Conservation (phyloP, 2,797 vertebrate genomes). For the Molossus alvarezi region DNA sequence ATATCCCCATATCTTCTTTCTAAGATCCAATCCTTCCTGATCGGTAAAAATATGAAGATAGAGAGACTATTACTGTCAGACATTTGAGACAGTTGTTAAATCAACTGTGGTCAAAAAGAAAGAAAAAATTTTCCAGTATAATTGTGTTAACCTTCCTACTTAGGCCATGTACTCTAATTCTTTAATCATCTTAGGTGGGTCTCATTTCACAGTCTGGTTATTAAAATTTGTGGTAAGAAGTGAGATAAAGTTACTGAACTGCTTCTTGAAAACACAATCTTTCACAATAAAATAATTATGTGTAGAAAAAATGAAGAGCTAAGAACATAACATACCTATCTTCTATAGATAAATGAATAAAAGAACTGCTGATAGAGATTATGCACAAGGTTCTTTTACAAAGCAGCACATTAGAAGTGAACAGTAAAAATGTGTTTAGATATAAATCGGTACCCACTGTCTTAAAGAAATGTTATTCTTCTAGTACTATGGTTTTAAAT, state of each 20-base stretch:
- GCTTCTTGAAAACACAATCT: slow-evolving; percentile 57
- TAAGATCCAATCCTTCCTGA: not conserved
- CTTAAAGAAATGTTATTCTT: slow-evolving; percentile 69
- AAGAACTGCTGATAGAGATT: slow-evolving; percentile 40
- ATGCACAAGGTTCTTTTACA: slow-evolving; percentile 69
- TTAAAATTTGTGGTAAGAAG: slow-evolving; percentile 66
- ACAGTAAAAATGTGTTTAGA: slow-evolving; percentile 68
- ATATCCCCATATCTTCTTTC: not conserved
- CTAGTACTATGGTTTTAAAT: slow-evolving; percentile 64
- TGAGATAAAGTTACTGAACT: slow-evolving; percentile 59
- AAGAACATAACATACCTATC: slow-evolving; percentile 3
- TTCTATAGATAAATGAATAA: slow-evolving; percentile 52
- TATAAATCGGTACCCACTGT: slow-evolving; percentile 54
- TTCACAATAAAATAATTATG: slow-evolving; percentile 75
- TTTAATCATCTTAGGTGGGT: slow-evolving; percentile 69
- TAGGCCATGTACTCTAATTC: slow-evolving; percentile 66
- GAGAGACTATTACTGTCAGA: not conserved
- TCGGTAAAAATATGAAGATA: not conserved
- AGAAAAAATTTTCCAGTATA: slow-evolving; percentile 33
- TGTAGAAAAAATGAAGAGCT: slow-evolving; percentile 53
- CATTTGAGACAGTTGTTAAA: slow-evolving; percentile 20
- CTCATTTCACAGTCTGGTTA: slow-evolving; percentile 69
- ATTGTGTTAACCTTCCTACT: slow-evolving; percentile 66
- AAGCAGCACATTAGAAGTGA: slow-evolving; percentile 59
- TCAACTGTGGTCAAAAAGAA: slow-evolving; percentile 21